phyloP scores from a whole-genome alignment of 2,888 invertebrate species.

The Pediacus dermestoides region DNA sequence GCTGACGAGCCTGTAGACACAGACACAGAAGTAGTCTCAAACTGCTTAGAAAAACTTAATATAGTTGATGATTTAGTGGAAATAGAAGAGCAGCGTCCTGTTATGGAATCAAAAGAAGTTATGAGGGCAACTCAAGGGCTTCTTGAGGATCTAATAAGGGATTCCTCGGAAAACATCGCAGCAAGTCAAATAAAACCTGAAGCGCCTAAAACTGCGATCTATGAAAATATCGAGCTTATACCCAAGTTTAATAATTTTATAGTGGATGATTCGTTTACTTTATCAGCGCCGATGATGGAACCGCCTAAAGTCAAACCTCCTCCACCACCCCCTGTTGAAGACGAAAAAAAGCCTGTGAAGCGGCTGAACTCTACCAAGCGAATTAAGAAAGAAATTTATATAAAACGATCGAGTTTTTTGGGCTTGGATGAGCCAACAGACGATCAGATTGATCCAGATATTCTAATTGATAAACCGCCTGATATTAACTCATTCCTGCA shows the following conservation, averaged over 20 bases:
- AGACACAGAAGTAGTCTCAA: conserved; percentile 41
- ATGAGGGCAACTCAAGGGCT: not conserved
- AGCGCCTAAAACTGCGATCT: too few species aligned
- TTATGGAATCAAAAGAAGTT: conserved; percentile 1
- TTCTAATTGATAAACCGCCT: conserved; percentile 61
- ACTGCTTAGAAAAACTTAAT: conserved; percentile 39
- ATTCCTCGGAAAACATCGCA: conserved; percentile 12
- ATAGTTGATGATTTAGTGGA: conserved; percentile 16
- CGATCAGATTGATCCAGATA: conserved; percentile 66
- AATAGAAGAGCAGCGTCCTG: too few species aligned
- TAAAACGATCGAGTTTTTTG: conserved; percentile 79
- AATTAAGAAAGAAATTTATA: conserved; percentile 80
- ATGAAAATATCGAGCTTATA: too few species aligned
- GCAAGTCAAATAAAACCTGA: too few species aligned
- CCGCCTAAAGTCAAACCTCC: conserved; percentile 49
- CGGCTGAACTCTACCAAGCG: conserved; percentile 78
- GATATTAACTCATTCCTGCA: conserved; percentile 79
- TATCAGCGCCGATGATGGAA: conserved; percentile 60
- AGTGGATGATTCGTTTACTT: conserved; percentile 57
- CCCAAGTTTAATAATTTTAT: conserved; percentile 43
- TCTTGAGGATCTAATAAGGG: too few species aligned
- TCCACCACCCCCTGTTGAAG: conserved; percentile 78
- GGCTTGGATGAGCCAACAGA: conserved; percentile 74
- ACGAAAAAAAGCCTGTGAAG: conserved; percentile 55
- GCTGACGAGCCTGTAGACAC: conserved; percentile 68